phyloP scores from a whole-genome alignment of 2,888 invertebrate species.

The Melikaiella ostensackeni region DNA sequence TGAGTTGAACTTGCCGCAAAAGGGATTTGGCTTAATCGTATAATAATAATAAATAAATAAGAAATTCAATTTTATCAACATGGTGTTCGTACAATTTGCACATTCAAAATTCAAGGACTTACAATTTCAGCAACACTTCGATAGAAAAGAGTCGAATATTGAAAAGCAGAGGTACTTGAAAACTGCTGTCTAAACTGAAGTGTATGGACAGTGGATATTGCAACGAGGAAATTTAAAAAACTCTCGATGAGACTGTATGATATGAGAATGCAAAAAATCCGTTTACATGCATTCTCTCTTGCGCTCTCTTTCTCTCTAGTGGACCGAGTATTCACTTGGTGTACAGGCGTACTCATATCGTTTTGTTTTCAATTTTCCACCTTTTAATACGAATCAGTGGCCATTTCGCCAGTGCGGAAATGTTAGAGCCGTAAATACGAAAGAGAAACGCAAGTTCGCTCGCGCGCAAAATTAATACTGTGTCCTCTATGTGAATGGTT shows the following conservation, averaged over 20 bases:
- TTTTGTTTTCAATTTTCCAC: slow-evolving; percentile 68
- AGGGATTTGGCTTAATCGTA: no score
- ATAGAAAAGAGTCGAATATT: slow-evolving; percentile 8
- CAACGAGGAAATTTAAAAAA: slow-evolving; percentile 46
- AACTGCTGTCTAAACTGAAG: slow-evolving; percentile 29
- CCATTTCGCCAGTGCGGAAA: slow-evolving; percentile 48
- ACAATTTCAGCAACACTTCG: neutral
- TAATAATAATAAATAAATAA: no score
- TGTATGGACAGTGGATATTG: slow-evolving; percentile 34
- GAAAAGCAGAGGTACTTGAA: slow-evolving; percentile 22
- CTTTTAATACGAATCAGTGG: slow-evolving; percentile 60
- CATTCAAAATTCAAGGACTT: no score
- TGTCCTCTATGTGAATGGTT: slow-evolving; percentile 56
- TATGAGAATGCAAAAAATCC: slow-evolving; percentile 46
- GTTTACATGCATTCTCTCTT: neutral
- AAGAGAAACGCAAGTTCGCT: slow-evolving; percentile 23
- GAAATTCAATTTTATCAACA: no score
- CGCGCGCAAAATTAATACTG: slow-evolving; percentile 61
- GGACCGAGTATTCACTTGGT: slow-evolving; percentile 50
- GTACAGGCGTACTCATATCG: slow-evolving; percentile 46
- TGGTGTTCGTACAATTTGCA: no score
- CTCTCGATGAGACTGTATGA: slow-evolving; percentile 55
- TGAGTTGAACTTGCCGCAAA: no score
- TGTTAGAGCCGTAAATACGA: slow-evolving; percentile 47
- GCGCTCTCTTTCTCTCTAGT: slow-evolving; percentile 13